Evolutionary conservation across 2,888 invertebrate species (phyloP).

Genomic region (Creontiades dilutus): DNA sequence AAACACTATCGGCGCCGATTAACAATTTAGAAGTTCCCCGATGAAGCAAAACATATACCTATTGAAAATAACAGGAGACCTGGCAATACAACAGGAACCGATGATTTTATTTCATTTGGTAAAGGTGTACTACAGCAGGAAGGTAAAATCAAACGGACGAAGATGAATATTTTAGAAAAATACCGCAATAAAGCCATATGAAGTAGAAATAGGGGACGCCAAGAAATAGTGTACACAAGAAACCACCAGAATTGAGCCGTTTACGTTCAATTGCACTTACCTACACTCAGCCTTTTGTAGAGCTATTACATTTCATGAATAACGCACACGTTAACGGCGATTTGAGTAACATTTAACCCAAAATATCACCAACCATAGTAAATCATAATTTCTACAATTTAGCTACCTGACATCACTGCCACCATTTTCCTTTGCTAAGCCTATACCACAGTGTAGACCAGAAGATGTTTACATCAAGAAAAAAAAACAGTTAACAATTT

Average conservation of each 20-base stretch:
- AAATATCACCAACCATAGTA: constrained; percentile 11
- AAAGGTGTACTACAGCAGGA: background rate
- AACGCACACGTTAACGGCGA: background rate
- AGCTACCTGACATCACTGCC: background rate
- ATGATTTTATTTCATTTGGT: background rate
- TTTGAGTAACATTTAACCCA: background rate
- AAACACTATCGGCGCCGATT: background rate
- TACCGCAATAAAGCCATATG: constrained; percentile 19
- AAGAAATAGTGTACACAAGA: constrained; percentile 22
- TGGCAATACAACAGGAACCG: background rate
- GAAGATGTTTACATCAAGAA: background rate
- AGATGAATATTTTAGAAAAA: background rate
- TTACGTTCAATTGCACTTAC: background rate
- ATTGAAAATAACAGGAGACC: background rate
- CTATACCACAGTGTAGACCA: background rate
- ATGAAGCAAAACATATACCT: background rate
- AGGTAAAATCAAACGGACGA: background rate
- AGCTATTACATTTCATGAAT: constrained; percentile 11
- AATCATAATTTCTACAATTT: constrained; percentile 4
- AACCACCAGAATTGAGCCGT: background rate
- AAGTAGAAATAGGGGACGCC: constrained; percentile 29
- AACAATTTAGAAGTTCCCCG: background rate
- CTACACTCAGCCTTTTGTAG: constrained; percentile 7
- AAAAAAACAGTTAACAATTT: no score
- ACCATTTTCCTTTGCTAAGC: constrained; percentile 7